Conservation (phyloP, 1,140 invertebrate species). For the Planococcus citri region DNA sequence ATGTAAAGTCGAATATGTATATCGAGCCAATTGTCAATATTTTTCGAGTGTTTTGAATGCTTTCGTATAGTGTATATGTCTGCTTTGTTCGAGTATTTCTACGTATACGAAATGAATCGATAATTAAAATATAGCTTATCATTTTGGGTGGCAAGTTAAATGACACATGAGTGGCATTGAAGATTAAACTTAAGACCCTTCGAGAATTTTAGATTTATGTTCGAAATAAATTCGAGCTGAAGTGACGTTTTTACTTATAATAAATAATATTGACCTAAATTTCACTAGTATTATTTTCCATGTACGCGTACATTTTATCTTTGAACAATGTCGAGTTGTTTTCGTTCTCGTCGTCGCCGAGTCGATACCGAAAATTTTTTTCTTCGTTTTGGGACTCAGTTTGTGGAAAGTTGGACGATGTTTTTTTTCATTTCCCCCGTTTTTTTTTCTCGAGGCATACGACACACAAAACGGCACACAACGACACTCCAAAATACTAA, state of each 20-base stretch:
- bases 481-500: too few relatives aligned
- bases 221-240: not conserved
- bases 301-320: too few relatives aligned
- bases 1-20: too few relatives aligned
- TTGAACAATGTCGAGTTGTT: too few relatives aligned
- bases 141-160: not conserved
- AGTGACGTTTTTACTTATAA: constrained; percentile 9
- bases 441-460: too few relatives aligned
- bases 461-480: too few relatives aligned
- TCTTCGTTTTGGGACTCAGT: too few relatives aligned
- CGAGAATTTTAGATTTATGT: constrained; percentile 1
- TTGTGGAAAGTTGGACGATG: too few relatives aligned
- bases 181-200: not conserved
- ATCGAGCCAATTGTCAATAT: not conserved
- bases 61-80: too few relatives aligned
- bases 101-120: not conserved
- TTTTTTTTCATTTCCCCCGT: too few relatives aligned
- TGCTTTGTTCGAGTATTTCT: not conserved
- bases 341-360: too few relatives aligned
- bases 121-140: not conserved
- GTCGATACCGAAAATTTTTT: too few relatives aligned
- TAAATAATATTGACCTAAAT: constrained; percentile 17
- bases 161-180: not conserved
- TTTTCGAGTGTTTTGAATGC: not conserved
- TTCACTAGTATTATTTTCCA: not conserved